Conservation (phyloP, 1,140 invertebrate species). For the Euschistus heros region DNA sequence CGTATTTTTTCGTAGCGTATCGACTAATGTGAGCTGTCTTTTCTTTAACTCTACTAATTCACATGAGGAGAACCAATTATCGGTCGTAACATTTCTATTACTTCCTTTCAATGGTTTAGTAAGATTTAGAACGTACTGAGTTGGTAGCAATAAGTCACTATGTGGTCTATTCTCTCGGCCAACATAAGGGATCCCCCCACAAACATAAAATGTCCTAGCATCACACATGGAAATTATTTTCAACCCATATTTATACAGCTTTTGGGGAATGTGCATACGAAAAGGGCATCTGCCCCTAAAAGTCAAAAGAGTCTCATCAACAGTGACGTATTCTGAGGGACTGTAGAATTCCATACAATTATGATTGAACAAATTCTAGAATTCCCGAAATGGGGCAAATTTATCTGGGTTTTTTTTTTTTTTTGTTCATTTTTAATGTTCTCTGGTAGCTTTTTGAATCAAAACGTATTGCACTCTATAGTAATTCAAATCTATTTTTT, state of each 20-base stretch:
- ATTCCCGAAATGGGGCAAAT: neutral
- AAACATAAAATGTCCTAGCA: no score
- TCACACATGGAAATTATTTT: no score
- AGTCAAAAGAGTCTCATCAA: neutral
- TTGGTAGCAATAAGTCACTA: neutral
- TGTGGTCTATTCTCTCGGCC: neutral
- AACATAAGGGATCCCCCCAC: neutral
- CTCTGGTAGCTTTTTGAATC: no score
- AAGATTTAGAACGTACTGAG: neutral
- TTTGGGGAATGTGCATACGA: neutral
- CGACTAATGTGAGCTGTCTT: neutral
- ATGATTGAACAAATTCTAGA: neutral
- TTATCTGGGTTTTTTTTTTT: neutral
- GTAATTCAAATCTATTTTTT: no score
- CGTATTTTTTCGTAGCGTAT: neutral
- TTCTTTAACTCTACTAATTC: neutral
- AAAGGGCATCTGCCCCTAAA: neutral
- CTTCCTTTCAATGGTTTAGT: neutral
- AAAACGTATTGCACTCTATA: no score
- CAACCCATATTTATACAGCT: no score
- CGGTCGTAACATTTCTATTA: neutral
- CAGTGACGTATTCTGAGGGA: no score
- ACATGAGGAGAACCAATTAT: neutral
- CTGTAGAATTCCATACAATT: neutral
- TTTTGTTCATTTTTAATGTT: no score